phyloP scores from a whole-genome alignment of 1,140 invertebrate genomes.

The Drosophila bipectinata region DNA sequence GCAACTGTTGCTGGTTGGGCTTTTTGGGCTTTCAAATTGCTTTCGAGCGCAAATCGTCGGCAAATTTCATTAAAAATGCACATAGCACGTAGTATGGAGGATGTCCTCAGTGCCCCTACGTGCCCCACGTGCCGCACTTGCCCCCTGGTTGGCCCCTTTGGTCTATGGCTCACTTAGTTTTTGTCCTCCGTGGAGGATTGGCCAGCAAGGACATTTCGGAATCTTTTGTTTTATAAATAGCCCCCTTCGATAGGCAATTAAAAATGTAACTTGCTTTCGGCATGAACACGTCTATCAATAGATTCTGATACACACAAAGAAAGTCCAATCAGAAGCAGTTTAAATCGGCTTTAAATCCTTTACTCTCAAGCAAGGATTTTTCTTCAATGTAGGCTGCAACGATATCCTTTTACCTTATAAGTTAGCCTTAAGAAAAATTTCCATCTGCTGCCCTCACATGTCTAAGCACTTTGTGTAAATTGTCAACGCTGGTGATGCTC shows the following conservation, averaged over 20 bases:
- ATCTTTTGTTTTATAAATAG: slow-evolving; percentile 71
- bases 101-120: too few relatives aligned
- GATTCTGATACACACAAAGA: slow-evolving; percentile 16
- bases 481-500: slow-evolving; percentile 57
- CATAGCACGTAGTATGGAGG: slow-evolving; percentile 18
- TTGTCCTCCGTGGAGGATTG: slow-evolving; percentile 19
- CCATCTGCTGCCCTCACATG: slow-evolving; percentile 30
- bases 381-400: neutral
- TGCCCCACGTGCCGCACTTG: neutral
- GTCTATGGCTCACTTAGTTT: slow-evolving; percentile 6
- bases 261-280: slow-evolving; percentile 60
- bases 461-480: slow-evolving; percentile 75
- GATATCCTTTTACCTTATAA: slow-evolving; percentile 12
- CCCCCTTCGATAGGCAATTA: slow-evolving; percentile 70
- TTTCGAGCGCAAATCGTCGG: slow-evolving; percentile 53
- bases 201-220: slow-evolving; percentile 61
- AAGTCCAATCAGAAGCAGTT: neutral
- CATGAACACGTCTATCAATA: slow-evolving; percentile 62
- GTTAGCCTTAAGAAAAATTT: slow-evolving; percentile 42
- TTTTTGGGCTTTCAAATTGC: slow-evolving; percentile 60
- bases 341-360: slow-evolving; percentile 17
- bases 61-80: slow-evolving; percentile 69
- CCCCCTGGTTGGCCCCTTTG: neutral
- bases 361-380: slow-evolving; percentile 14
- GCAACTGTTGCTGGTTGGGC: slow-evolving; percentile 40